Base-by-base conservation (phyloP, 2,797 vertebrate genomes). In the Yasuhikotakia modesta region DNA sequence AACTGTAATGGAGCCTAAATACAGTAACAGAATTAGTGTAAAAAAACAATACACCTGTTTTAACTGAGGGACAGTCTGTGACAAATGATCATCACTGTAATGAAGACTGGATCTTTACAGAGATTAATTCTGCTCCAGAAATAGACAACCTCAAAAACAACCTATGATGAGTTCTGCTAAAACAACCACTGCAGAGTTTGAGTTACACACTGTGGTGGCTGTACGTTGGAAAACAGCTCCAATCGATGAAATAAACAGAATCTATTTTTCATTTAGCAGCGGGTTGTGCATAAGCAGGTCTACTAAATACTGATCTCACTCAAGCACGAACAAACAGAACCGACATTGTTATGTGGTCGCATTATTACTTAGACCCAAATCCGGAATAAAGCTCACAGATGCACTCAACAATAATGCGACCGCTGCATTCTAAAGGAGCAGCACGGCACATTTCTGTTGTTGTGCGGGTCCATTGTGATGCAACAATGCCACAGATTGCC, bases 21-120 rank as follows among this genome's bases (percentile, higher is more conserved):
- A 80, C 68, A 55, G 58, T 66, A 73, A 55, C 22, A 72, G 60
- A 57, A 24, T 19, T 70, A 73, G 73, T 71, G 61, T n/a, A n/a
- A n/a, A 81, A 39, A 79, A 45, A 64, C 76, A 71, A 71, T 76
- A 53, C 21, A 60, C 66, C 45, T 68, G 46, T 58, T 21, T n/a
- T 17, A 70, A 73, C 76, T 71, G 70, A 81, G 39, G 76, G 68
- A 58, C 69, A 50, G 43, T 65, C 21, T 32, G 32, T 66, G 79
- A 70, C 70, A 70, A 65, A 74, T 67, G 46, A 69, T 10, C 22
- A 22, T 57, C 39, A 24, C 13, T 0, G 8, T 77, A 79, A 77
- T 73, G 57, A 82, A 79, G 68, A n/a, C 58, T 66, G 46, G 35
- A 64, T 5, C 55, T 27, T 58, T 58, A 58, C 5, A 13, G 55